Evolutionary conservation across 1,140 invertebrate species (phyloP), one percentile per base, ranked within the genome.

Genomic region (Popillia japonica): DNA sequence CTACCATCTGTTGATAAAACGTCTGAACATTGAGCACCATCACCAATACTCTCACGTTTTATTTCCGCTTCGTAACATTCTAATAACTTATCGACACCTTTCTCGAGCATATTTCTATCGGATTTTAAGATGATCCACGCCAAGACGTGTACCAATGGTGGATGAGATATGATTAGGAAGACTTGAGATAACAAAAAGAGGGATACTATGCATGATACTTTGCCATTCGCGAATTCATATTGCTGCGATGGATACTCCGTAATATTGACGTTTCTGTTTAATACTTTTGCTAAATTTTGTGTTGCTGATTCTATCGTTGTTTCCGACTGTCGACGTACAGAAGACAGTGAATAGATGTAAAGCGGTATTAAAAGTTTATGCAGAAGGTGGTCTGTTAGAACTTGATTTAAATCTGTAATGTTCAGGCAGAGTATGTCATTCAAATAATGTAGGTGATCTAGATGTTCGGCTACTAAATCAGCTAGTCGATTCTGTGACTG

Each of bases 381-480:
- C 27, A 99, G 88, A 27, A 99, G 89, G 88, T 99, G 97, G 85
- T 99, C 96, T 0, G 96, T 96, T n/a, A 99, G 88, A 34, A 99
- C 96, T 82, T 96, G 94, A 88, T 99, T 99, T 68, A 99, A 89
- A 83, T 96, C 94, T 42, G 94, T 92, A 83, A 99, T 98, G 85
- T 97, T 93, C 20, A 99, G 90, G 84, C 94, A 94, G 20, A 99
- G 89, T 85, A 99, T 99, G 82, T 99, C 98, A 85, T 99, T 99
- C 23, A 99, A 88, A 87, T 99, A 99, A 88, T 99, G 98, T 11
- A 99, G 89, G 87, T 99, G 96, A 87, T 99, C 98, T 59, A 99
- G 89, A 87, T 99, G 98, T 89, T 99, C 97, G 0, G 98, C 98
- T 3, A 99, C 97, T 72, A 99, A 89, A 87, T 98, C 98, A 14